Conservation (phyloP, 2,797 vertebrate species). For the Bryconaethiops microstoma region DNA sequence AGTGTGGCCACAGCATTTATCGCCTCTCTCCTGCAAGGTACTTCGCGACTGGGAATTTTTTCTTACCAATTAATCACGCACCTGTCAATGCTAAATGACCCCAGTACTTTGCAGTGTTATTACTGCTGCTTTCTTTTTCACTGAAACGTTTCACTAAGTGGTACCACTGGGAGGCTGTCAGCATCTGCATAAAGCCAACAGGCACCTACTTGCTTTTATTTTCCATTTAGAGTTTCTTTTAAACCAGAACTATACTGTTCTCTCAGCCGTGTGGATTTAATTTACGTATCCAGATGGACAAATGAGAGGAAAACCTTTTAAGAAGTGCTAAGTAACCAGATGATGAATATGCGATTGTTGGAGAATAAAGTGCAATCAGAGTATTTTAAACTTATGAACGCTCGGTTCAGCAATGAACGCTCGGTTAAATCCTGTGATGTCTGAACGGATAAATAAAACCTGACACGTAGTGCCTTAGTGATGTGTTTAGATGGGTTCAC, state of each 20-base stretch:
- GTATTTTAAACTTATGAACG: too few species aligned
- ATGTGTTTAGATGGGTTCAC: too few species aligned
- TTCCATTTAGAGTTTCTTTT: not conserved
- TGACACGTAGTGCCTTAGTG: too few species aligned
- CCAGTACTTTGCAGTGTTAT: not conserved
- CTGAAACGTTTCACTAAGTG: too few species aligned
- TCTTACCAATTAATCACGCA: not conserved
- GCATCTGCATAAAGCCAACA: not conserved
- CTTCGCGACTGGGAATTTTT: not conserved
- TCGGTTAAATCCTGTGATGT: too few species aligned
- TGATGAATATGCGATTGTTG: not conserved
- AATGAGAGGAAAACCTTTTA: not conserved
- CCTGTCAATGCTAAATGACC: not conserved
- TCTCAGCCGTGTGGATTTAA: not conserved
- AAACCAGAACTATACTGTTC: not conserved
- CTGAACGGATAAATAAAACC: too few species aligned
- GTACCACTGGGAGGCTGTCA: not conserved
- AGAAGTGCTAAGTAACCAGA: not conserved
- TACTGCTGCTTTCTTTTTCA: not conserved
- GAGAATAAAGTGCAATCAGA: not conserved
- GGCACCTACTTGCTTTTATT: not conserved
- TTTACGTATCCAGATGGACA: not conserved
- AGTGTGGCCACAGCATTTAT: constrained; percentile 96
- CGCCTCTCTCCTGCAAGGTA: constrained; percentile 91
- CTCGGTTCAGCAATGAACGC: too few species aligned